phyloP scores from a whole-genome alignment of 1,140 invertebrate species.

The Pectinophora gossypiella region DNA sequence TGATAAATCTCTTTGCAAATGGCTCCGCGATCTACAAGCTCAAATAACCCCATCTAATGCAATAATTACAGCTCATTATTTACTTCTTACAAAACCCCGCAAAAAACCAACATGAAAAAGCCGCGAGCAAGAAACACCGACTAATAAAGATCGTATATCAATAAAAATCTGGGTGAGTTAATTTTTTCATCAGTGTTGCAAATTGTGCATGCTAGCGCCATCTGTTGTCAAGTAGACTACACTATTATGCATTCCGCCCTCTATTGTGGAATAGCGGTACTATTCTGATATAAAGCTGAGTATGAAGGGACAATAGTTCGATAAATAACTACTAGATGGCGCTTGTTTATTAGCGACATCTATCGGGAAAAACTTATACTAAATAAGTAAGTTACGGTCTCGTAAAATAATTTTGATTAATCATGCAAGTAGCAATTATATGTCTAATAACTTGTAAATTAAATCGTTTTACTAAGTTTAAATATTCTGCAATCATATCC shows the following conservation, averaged over 20 bases:
- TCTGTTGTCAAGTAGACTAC: background rate
- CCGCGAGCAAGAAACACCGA: no score
- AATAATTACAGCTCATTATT: background rate
- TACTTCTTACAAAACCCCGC: conserved; percentile 7
- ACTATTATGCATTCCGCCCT: conserved; percentile 7
- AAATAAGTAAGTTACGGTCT: no score
- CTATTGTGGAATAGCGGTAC: conserved; percentile 3
- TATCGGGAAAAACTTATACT: conserved; percentile 3
- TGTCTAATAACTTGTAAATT: no score
- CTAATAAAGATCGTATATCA: conserved; percentile 35
- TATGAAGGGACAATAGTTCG: background rate
- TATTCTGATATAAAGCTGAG: background rate
- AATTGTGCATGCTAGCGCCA: conserved; percentile 19
- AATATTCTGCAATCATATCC: no score
- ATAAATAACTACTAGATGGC: background rate
- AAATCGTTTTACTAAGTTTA: no score
- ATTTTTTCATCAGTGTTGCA: conserved; percentile 8
- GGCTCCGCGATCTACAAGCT: background rate
- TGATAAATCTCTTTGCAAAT: no score
- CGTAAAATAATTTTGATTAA: no score
- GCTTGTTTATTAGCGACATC: conserved; percentile 3
- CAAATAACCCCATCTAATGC: background rate
- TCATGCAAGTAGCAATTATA: no score
- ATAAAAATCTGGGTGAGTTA: conserved; percentile 9
- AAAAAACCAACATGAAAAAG: no score